Evolutionary conservation across 1,140 invertebrate genomes (phyloP).

Genomic region (Riptortus pedestris): DNA sequence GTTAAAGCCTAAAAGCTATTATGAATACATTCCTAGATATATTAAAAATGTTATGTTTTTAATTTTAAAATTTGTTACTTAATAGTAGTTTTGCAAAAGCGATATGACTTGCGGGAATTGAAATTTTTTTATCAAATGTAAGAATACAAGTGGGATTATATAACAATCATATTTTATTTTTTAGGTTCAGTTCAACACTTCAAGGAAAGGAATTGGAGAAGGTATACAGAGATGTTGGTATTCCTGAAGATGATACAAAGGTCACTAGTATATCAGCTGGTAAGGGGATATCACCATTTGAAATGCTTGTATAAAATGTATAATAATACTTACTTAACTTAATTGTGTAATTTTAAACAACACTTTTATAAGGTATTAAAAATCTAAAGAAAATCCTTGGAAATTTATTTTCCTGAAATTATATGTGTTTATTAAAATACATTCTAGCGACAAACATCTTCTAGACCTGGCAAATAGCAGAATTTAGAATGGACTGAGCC

Average conservation of each 20-base stretch:
- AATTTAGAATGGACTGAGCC: no score
- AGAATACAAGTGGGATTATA: background rate
- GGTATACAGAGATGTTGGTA: conserved; percentile 8
- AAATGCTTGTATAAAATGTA: no score
- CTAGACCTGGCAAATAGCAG: no score
- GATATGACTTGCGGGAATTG: background rate
- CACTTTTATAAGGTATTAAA: no score
- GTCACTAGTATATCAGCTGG: no score
- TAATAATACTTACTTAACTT: no score
- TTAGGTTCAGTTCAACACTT: background rate
- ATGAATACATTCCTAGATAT: background rate
- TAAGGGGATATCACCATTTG: no score
- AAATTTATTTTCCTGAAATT: no score
- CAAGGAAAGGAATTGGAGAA: conserved; percentile 7
- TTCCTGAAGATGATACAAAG: background rate
- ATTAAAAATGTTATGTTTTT: background rate
- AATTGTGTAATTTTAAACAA: no score
- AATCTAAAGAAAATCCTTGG: no score
- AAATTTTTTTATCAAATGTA: background rate
- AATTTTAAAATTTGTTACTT: background rate
- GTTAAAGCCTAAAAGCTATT: background rate
- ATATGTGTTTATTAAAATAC: no score
- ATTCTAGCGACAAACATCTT: no score
- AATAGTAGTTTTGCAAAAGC: background rate
- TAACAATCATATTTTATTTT: background rate